phyloP scores from a whole-genome alignment of 1,140 invertebrate species.

The Sarcophaga bullata region DNA sequence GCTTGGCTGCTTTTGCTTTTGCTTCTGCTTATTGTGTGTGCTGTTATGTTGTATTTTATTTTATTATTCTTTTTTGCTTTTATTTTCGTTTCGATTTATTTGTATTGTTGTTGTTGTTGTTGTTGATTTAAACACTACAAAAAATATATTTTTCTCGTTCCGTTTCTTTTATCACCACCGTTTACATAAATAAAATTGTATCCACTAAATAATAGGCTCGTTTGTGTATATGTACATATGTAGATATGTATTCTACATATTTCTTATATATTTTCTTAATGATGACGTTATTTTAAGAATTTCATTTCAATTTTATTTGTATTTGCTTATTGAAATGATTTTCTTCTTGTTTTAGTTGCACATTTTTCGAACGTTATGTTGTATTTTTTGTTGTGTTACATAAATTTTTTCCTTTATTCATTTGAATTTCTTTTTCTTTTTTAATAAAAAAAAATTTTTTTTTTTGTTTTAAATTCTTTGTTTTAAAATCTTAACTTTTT shows the following conservation, averaged over 20 bases:
- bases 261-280: background rate
- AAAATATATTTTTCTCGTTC: background rate
- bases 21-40: conserved; percentile 4
- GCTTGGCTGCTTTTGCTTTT: background rate
- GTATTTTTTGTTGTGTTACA: background rate
- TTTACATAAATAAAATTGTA: background rate
- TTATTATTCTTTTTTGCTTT: background rate
- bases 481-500: background rate
- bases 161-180: background rate
- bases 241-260: background rate
- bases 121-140: conserved; percentile 18
- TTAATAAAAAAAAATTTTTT: background rate
- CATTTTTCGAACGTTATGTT: background rate
- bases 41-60: conserved; percentile 26
- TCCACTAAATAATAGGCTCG: conserved; percentile 14
- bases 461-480: background rate
- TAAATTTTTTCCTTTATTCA: background rate
- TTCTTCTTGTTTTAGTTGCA: background rate
- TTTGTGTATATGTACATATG: background rate
- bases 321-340: background rate
- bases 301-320: background rate
- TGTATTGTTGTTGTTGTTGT: conserved; percentile 1
- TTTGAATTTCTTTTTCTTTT: background rate
- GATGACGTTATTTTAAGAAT: conserved; percentile 25
- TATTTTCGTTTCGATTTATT: too few relatives aligned